Evolutionary conservation across 2,888 invertebrate genomes (phyloP).

Genomic region (Philhelius pedissequus): DNA sequence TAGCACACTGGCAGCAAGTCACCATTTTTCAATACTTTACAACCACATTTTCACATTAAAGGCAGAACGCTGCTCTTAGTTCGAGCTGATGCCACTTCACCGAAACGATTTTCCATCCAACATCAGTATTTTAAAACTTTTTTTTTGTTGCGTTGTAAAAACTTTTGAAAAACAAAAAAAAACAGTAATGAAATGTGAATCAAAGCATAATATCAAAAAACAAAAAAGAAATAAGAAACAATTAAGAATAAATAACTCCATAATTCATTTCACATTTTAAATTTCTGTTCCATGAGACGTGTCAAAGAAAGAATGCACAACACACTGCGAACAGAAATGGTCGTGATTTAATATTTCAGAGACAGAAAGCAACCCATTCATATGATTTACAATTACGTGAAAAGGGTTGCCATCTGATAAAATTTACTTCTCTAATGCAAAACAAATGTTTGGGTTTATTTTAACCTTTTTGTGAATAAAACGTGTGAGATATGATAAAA

Average conservation of each 20-base stretch:
- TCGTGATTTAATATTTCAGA: slow-evolving; percentile 17
- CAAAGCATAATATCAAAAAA: not conserved
- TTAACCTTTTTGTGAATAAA: too few species aligned
- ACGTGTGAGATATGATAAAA: too few species aligned
- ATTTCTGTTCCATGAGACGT: slow-evolving; percentile 22
- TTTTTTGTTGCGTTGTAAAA: not conserved
- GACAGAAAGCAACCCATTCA: slow-evolving; percentile 29
- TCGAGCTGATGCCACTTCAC: not conserved
- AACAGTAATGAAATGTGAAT: not conserved
- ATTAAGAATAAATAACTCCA: slow-evolving; percentile 54
- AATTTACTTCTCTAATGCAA: too few species aligned
- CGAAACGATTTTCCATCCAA: not conserved
- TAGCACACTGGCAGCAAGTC: not conserved
- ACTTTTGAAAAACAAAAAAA: not conserved
- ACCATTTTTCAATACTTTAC: not conserved
- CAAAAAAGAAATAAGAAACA: slow-evolving; percentile 25
- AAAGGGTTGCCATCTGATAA: not conserved
- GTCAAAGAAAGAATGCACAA: slow-evolving; percentile 1
- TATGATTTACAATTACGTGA: slow-evolving; percentile 33
- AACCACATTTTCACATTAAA: slow-evolving; percentile 7
- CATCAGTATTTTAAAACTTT: not conserved
- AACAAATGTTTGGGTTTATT: too few species aligned
- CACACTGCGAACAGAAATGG: not conserved
- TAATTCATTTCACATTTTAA: slow-evolving; percentile 37
- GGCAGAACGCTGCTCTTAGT: not conserved